Evolutionary conservation across 35 echinoderm and acorn worm species (phyloP).

Genomic region (Anneissia japonica): DNA sequence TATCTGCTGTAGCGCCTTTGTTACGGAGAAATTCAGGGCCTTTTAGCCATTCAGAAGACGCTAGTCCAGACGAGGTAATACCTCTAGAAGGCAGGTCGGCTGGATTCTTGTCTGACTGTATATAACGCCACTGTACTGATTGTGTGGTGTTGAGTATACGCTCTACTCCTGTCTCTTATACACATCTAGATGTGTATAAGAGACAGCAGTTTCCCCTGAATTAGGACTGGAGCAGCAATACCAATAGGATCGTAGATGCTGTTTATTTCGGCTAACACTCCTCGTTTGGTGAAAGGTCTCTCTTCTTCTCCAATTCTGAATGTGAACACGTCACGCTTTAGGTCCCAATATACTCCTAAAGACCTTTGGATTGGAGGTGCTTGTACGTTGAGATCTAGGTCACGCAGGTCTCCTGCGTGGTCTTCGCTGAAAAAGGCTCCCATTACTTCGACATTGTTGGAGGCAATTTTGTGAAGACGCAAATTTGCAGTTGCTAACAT

Average conservation of each 20-base stretch:
- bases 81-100: background rate
- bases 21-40: too few species aligned
- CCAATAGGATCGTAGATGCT: conserved; percentile 51
- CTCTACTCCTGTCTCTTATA: background rate
- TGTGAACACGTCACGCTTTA: conserved; percentile 30
- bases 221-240: conserved; percentile 36
- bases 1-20: too few species aligned
- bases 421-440: conserved; percentile 30
- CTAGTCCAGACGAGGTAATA: background rate
- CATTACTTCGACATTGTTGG: conserved; percentile 45
- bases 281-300: conserved; percentile 30
- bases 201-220: conserved; percentile 26
- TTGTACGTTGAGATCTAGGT: conserved; percentile 21
- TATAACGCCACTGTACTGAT: background rate
- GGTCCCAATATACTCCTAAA: conserved; percentile 48
- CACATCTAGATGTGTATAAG: background rate
- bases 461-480: conserved; percentile 49
- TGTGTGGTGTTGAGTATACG: background rate
- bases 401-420: conserved; percentile 26
- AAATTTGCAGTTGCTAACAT: conserved; percentile 41
- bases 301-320: conserved; percentile 18
- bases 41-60: too few species aligned
- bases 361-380: conserved; percentile 26
- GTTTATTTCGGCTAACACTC: conserved; percentile 47
- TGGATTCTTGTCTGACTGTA: background rate